phyloP scores from a whole-genome alignment of 2,888 invertebrate genomes.

The Apamea anceps region DNA sequence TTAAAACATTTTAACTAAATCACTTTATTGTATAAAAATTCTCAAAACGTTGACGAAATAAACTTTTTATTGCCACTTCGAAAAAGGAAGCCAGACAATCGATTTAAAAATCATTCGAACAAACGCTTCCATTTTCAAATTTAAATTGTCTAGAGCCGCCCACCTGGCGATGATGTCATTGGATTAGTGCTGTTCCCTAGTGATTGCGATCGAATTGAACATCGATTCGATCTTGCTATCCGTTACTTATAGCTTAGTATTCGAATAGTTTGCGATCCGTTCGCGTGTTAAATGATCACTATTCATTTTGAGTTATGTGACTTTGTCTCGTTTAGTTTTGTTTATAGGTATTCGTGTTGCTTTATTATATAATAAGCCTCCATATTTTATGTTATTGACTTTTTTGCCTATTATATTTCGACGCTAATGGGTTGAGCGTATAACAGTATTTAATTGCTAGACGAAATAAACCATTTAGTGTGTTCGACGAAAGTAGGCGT shows the following conservation, averaged over 20 bases:
- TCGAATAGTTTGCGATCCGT: slow-evolving; percentile 73
- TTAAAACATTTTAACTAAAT: slow-evolving; percentile 54
- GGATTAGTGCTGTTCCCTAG: slow-evolving; percentile 75
- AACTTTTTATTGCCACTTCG: slow-evolving; percentile 57
- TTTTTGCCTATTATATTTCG: slow-evolving; percentile 68
- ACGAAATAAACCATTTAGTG: slow-evolving; percentile 40
- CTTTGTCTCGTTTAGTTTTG: slow-evolving; percentile 85
- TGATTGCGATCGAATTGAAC: slow-evolving; percentile 74
- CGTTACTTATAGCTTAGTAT: slow-evolving; percentile 36
- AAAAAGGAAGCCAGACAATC: slow-evolving; percentile 67
- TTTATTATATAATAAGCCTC: slow-evolving; percentile 73
- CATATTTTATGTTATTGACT: slow-evolving; percentile 74
- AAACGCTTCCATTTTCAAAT: slow-evolving; percentile 70
- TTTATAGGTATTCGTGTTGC: slow-evolving; percentile 84
- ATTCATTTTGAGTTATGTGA: slow-evolving; percentile 85
- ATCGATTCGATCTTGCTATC: slow-evolving; percentile 73
- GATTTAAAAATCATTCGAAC: slow-evolving; percentile 61
- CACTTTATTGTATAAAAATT: slow-evolving; percentile 33
- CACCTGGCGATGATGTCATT: slow-evolving; percentile 77
- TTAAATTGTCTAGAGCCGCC: slow-evolving; percentile 71
- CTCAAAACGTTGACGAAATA: slow-evolving; percentile 43
- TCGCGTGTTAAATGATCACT: slow-evolving; percentile 86
- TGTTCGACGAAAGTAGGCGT: neutral
- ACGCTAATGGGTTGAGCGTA: slow-evolving; percentile 59
- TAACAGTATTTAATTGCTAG: slow-evolving; percentile 54